Evolutionary conservation across 2,797 vertebrate genomes (phyloP), one percentile per base, ranked within the genome.

Genomic region (Triplophysa yarkandensis): DNA sequence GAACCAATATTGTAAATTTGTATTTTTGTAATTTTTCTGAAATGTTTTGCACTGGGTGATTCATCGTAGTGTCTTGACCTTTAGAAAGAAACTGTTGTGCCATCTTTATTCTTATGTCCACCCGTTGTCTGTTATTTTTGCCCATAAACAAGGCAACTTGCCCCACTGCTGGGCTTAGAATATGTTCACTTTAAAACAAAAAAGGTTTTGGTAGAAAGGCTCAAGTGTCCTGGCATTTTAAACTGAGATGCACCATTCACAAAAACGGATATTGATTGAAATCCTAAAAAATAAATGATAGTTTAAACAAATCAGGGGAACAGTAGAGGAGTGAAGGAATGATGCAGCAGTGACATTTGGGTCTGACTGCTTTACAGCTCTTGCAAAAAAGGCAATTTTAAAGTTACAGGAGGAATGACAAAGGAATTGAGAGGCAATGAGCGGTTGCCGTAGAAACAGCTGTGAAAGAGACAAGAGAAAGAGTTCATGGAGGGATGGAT

Each of bases 361-460:
- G 36, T 55, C 32, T 0, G 30, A 25, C 14, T 34, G 52, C 36
- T 74, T 60, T 44, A 67, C 6, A 23, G 2, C 21, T 61, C 25
- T 52, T 71, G 64, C 25, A 46, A 74, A 32, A 81, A 68, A 79
- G 64, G 61, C 28, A 34, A 58, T 73, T 70, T 77, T 3, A 70
- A 52, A 71, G 48, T 27, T 41, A 67, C 21, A 44, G 23, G 66
- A 65, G 63, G 50, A 62, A 19, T 58, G 64, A 72, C 43, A 64
- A 72, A 75, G 30, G 76, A 34, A 78, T 52, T 54, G 62, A 14
- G 61, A 54, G 36, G 11, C 69, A 39, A 8, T 2, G 61, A 43
- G 55, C 27, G 25, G 81, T 77, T 82, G 48, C 80, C 66, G 32
- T 76, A 74, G 81, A 74, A 77, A 82, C 81, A 73, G 55, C 69